Evolutionary conservation across 1,140 invertebrate genomes (phyloP).

Genomic region (Hormaphis cornu): DNA sequence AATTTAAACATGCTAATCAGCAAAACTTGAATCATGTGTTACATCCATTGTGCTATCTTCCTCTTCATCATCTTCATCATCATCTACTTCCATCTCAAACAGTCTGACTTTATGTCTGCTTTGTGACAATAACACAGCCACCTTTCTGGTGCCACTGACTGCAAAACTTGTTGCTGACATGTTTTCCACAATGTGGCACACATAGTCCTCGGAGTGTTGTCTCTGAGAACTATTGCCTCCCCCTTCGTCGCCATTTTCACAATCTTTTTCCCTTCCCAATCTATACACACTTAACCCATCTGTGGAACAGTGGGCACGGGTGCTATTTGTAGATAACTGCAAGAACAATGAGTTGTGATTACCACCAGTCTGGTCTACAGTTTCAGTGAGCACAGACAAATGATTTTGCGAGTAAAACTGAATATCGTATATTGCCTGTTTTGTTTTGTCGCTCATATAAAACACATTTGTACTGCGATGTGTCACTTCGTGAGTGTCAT

Average conservation of each 20-base stretch:
- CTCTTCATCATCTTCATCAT: slow-evolving; percentile 73
- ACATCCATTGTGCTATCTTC: slow-evolving; percentile 21
- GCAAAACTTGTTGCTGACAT: slow-evolving; percentile 63
- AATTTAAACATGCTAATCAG: neutral
- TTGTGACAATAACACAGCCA: slow-evolving; percentile 74
- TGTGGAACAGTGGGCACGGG: slow-evolving; percentile 42
- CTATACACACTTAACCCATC: slow-evolving; percentile 40
- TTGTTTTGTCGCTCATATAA: slow-evolving; percentile 34
- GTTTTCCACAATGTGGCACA: slow-evolving; percentile 53
- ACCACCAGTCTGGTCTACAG: slow-evolving; percentile 33
- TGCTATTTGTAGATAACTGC: slow-evolving; percentile 53
- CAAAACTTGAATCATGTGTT: neutral
- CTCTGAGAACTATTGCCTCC: slow-evolving; percentile 39
- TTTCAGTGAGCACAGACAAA: slow-evolving; percentile 48
- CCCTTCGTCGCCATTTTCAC: too few relatives aligned
- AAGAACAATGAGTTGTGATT: slow-evolving; percentile 52
- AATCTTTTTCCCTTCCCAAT: slow-evolving; percentile 39
- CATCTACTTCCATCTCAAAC: slow-evolving; percentile 85
- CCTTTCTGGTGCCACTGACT: slow-evolving; percentile 78
- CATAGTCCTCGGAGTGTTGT: slow-evolving; percentile 46
- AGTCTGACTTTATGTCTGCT: slow-evolving; percentile 69
- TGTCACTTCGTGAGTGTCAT: neutral
- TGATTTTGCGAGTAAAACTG: slow-evolving; percentile 74
- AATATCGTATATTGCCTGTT: slow-evolving; percentile 50
- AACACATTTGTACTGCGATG: slow-evolving; percentile 32